A percentile compares a stretch with the other conserved stretches of the same genome.
phyloP scores from a whole-genome alignment of 2,888 invertebrate genomes.

The Hypselothyrea guttata region DNA sequence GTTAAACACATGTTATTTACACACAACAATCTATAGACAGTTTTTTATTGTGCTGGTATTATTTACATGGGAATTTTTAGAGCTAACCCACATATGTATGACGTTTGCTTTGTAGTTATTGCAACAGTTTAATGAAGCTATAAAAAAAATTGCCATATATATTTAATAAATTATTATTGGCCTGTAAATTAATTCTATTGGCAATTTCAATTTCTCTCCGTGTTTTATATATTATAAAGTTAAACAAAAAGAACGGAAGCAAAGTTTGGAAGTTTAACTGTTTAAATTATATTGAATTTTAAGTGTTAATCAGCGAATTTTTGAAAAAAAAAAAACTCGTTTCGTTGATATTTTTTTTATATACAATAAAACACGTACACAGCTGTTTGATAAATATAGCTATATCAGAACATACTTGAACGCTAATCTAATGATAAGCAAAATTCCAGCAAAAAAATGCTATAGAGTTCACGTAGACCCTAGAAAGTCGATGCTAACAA shows the following conservation, averaged over 20 bases:
- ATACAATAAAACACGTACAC: constrained; percentile 27
- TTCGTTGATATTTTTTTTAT: constrained; percentile 3
- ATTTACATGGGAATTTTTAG: constrained; percentile 7
- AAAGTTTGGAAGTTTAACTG: constrained; percentile 1
- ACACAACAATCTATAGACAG: constrained; percentile 3
- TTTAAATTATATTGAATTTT: constrained; percentile 11
- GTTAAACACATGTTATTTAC: constrained; percentile 19
- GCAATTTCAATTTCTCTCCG: too few relatives aligned
- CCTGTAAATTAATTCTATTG: too few relatives aligned
- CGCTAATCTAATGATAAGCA: constrained; percentile 44
- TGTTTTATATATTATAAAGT: too few relatives aligned
- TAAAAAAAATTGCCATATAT: too few relatives aligned
- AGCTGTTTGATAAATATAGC: constrained; percentile 8
- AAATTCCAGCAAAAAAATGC: constrained; percentile 23
- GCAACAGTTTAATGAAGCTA: constrained; percentile 4
- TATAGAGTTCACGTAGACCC: constrained; percentile 8
- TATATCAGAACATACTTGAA: constrained; percentile 32
- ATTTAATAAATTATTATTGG: too few relatives aligned
- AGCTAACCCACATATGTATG: constrained; percentile 7
- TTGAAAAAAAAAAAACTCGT: background rate
- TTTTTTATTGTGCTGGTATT: constrained; percentile 4
- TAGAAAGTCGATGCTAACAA: background rate
- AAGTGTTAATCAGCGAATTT: constrained; percentile 24
- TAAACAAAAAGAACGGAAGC: constrained; percentile 22
- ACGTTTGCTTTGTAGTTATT: constrained; percentile 9